Evolutionary conservation across 2,888 invertebrate species (phyloP).

Genomic region (Agrypnus murinus): DNA sequence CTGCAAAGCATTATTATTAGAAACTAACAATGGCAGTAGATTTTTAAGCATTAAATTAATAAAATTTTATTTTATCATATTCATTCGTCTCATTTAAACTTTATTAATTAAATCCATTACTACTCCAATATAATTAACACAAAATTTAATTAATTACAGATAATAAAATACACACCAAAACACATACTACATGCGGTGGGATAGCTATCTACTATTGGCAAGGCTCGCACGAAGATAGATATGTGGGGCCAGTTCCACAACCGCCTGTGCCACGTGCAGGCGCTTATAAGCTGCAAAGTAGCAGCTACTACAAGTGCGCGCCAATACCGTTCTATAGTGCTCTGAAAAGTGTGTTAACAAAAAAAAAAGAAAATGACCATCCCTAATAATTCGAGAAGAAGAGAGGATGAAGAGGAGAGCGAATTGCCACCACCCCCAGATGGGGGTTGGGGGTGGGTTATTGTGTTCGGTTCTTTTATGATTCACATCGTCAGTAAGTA

Average conservation of each 20-base stretch:
- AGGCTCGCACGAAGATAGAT: conserved; percentile 45
- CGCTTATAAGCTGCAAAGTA: conserved; percentile 44
- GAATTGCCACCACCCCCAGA: conserved; percentile 81
- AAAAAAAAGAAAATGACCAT: conserved; percentile 41
- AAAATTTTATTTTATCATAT: too few species aligned
- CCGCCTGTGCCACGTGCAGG: conserved; percentile 53
- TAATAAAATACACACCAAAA: too few species aligned
- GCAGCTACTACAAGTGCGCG: conserved; percentile 43
- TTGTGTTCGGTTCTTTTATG: conserved; percentile 96
- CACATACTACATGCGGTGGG: conserved; percentile 48
- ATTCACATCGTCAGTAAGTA: conserved; percentile 95
- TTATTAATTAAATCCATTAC: too few species aligned
- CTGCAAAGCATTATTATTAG: too few species aligned
- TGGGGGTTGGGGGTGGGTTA: conserved; percentile 97
- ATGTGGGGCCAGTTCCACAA: conserved; percentile 53
- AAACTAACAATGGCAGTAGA: too few species aligned
- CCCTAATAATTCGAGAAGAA: conserved; percentile 40
- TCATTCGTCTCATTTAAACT: too few species aligned
- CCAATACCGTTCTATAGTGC: conserved; percentile 31
- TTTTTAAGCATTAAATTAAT: too few species aligned
- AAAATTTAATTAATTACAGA: conserved; percentile 41
- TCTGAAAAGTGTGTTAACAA: conserved; percentile 39
- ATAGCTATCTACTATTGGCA: conserved; percentile 50
- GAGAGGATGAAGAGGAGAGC: conserved; percentile 65
- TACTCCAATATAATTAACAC: too few species aligned